Evolutionary conservation across 2,113 vertebrate species (phyloP).

Genomic region (Burhinus bistriatus): DNA sequence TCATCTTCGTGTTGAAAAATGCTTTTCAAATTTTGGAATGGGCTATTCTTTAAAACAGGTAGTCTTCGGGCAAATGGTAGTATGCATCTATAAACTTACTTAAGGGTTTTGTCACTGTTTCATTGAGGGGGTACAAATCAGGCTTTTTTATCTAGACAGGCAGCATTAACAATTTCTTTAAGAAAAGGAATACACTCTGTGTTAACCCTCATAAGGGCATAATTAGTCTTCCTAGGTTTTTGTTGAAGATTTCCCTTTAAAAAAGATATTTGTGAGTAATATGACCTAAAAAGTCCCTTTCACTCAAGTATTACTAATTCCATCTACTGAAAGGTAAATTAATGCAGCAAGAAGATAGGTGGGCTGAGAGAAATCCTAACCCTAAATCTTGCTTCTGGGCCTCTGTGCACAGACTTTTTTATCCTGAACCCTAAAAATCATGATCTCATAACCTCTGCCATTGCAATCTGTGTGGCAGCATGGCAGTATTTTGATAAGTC

Average conservation of each 20-base stretch:
- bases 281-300: neutral
- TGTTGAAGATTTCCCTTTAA: neutral
- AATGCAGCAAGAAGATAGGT: neutral
- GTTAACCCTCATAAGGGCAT: neutral
- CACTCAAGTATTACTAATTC: neutral
- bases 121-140: neutral
- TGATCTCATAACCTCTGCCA: fast-evolving
- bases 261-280: neutral
- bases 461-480: neutral
- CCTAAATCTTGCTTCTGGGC: neutral
- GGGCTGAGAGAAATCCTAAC: neutral
- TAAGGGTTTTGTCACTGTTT: neutral
- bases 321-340: neutral
- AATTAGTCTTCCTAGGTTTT: neutral
- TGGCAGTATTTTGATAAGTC: neutral
- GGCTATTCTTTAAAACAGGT: neutral
- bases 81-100: neutral
- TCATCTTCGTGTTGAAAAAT: neutral
- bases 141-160: neutral
- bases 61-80: neutral
- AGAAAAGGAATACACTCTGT: neutral
- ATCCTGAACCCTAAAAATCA: neutral
- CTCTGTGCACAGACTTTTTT: neutral
- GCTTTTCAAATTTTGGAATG: neutral
- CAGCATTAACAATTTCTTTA: neutral